Evolutionary conservation across 1,140 invertebrate genomes (phyloP).

Genomic region (Drosophila elegans): DNA sequence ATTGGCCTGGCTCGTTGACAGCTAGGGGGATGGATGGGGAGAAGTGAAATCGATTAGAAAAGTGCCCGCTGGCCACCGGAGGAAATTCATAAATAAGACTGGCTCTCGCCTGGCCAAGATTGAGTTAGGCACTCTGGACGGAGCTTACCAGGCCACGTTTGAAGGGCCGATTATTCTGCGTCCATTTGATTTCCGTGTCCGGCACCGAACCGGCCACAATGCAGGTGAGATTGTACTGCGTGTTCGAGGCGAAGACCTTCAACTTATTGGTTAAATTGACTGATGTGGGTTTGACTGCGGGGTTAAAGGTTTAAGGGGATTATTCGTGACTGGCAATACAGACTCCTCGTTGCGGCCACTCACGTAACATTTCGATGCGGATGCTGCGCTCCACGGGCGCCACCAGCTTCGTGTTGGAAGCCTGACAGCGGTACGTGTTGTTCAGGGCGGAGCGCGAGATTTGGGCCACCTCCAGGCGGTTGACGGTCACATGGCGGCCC

Average conservation of each 20-base stretch:
- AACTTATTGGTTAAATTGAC: slow-evolving; percentile 91
- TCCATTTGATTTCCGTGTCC: slow-evolving; percentile 92
- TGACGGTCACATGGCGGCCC: slow-evolving; percentile 91
- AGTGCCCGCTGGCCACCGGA: slow-evolving; percentile 47
- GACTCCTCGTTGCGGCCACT: slow-evolving; percentile 84
- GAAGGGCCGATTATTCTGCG: slow-evolving; percentile 90
- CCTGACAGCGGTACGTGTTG: slow-evolving; percentile 93
- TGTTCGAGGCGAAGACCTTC: slow-evolving; percentile 90
- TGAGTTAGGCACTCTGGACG: slow-evolving; percentile 9
- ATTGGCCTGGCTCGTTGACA: slow-evolving; percentile 88
- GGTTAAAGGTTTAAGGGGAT: slow-evolving; percentile 42
- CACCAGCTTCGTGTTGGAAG: slow-evolving; percentile 93
- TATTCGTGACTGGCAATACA: slow-evolving; percentile 70
- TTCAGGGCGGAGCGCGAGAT: slow-evolving; percentile 91
- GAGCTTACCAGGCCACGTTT: slow-evolving; percentile 89
- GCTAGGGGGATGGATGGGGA: slow-evolving; percentile 81
- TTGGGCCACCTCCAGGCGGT: slow-evolving; percentile 89
- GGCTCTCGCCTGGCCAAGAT: slow-evolving; percentile 34
- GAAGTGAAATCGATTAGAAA: slow-evolving; percentile 77
- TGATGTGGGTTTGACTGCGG: slow-evolving; percentile 90
- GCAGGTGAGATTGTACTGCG: slow-evolving; percentile 91
- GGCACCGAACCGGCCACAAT: slow-evolving; percentile 93
- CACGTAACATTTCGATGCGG: slow-evolving; percentile 91
- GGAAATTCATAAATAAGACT: slow-evolving; percentile 66
- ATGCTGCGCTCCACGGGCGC: slow-evolving; percentile 91